These are phyloP conservation scores for Enteromius unitaeniatus DNA, from an alignment of 2,797 vertebrate genomes.

Conservation along the genomic window DNA sequence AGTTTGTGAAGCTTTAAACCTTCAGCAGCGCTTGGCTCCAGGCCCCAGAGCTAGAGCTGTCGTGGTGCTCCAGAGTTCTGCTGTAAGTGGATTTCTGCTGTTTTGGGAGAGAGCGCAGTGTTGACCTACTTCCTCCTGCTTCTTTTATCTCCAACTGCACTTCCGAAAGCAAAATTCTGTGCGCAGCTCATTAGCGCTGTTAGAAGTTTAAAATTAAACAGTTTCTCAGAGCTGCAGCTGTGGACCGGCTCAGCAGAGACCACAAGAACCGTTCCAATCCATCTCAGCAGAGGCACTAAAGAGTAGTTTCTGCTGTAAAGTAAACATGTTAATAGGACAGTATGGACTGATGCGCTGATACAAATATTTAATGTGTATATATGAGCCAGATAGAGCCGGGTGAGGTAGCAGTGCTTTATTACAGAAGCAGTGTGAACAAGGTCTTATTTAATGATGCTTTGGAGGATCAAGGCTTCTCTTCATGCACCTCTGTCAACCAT, in stretches of 20 bases:
- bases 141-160: constrained; percentile 66
- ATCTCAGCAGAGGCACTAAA: neutral
- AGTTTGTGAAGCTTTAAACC: neutral
- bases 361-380: constrained; percentile 12
- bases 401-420: constrained; percentile 45
- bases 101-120: constrained; percentile 70
- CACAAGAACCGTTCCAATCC: neutral
- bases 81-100: constrained; percentile 69
- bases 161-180: constrained; percentile 59
- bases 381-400: neutral
- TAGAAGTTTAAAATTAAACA: constrained; percentile 61
- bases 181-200: constrained; percentile 64
- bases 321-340: neutral
- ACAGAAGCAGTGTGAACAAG: constrained; percentile 61
- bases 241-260: neutral
- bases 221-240: constrained; percentile 54
- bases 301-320: neutral
- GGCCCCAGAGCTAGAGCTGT: constrained; percentile 45
- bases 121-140: constrained; percentile 71
- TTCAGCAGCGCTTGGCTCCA: constrained; percentile 34
- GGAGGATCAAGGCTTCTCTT: constrained; percentile 53
- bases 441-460: constrained; percentile 66
- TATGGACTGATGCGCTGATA: neutral
- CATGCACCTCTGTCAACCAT: constrained; percentile 54
- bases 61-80: constrained; percentile 63